Evolutionary conservation across 2,113 vertebrate genomes (phyloP), one percentile per base, ranked within the genome.

Genomic region (Naja naja): DNA sequence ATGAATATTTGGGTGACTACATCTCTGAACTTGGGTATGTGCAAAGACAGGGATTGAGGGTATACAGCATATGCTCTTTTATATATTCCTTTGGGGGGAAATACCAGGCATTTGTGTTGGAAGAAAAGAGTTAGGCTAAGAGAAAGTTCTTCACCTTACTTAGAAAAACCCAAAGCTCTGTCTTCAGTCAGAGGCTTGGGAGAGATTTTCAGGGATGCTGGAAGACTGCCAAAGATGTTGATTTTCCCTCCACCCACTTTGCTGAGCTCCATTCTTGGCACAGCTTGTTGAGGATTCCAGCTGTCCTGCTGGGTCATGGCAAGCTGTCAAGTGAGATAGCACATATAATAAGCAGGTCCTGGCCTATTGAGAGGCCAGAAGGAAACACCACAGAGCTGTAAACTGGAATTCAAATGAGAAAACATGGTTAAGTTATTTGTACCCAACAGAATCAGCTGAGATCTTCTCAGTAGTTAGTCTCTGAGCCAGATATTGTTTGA

Each of bases 231-330:
- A 96, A 96, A 95, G 96, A 96, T 92, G 95, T 94, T 96, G 97
- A 95, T 96, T 96, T 96, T 93, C 96, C 95, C 95, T 97, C 96
- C 96, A 94, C 96, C 94, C 95, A 94, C 96, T 96, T 93, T 89
- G 95, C 30, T 95, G 95, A 96, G 95, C 93, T 94, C 96, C 95
- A 94, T 95, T 97, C 96, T 95, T 97, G 96, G 96, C 96, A 92
- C 47, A 93, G 95, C 91, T 94, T 94, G 91, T 93, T 0, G 2
- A 90, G 95, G 96, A 96, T 96, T 95, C 96, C 95, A 97, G 96
- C 96, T 97, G 96, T 97, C 96, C 93, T 95, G 96, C 95, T 97
- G 93, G 96, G 96, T 96, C 97, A 97, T 96, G 95, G 95, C 95
- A 93, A 97, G 93, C 95, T 97, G 96, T 97, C 95, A 97, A 95